Evolutionary conservation across 2,888 invertebrate species (phyloP), one percentile per base, ranked within the genome.

Genomic region (Siphonodentalium dalli): DNA sequence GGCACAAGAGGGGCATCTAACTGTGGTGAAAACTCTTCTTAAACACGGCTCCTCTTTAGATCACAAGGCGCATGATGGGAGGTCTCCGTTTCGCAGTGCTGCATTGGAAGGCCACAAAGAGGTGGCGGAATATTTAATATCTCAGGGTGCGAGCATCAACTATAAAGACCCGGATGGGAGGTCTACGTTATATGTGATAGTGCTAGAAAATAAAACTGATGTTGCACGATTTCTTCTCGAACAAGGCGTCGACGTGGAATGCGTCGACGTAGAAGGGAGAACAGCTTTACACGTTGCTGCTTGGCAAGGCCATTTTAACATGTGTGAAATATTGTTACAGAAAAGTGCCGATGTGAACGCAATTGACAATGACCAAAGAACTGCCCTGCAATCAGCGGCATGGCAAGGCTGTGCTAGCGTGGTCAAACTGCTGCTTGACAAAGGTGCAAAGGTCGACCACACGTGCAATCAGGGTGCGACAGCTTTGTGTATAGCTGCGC

Each of bases 381-480:
- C 94, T 0, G 92, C 96, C 0, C 83, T 96, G 60, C 96, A 96
- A 84, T 93, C 93, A 29, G 95, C 95, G 15, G 91, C 94, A 45
- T 96, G 96, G 96, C 92, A 96, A 77, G 96, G 96, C 0, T 92
- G 96, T 73, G 87, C 89, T 33, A 87, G 88, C 42, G 92, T 92
- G 34, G 92, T 96, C 63, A 87, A 89, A 54, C 84, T 93, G 33
- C 64, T 84, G 31, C 84, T 96, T 38, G 88, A 88, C 71, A 88
- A 88, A 68, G 92, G 92, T 5, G 94, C 95, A 0, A 81, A 86
- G 50, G 90, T 93, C 18, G 89, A 93, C 82, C 93, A 94, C 68
- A 90, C 92, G 0, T 96, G 96, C 79, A 92, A 93, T 74, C 95
- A 95, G 84, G 96, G 96, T 21, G 96, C 96, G 40, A 95, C 96